phyloP scores from a whole-genome alignment of 2,797 vertebrate species.

The Acanthurus lineatus region DNA sequence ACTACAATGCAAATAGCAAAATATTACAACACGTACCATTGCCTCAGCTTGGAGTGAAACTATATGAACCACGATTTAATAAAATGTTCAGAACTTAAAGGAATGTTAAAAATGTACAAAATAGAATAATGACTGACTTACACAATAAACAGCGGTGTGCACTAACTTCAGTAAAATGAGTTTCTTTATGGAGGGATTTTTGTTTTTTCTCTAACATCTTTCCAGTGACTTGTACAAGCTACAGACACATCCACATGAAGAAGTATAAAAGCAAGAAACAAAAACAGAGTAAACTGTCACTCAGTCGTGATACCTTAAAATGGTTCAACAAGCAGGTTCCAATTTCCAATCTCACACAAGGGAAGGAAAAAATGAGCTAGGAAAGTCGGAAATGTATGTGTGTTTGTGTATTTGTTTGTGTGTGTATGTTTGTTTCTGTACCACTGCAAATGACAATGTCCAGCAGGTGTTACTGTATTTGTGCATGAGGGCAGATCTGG shows the following conservation, averaged over 20 bases:
- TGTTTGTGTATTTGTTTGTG: conserved; percentile 13
- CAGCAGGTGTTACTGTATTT: not conserved
- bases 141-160: conserved; percentile 36
- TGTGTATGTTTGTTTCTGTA: not conserved
- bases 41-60: conserved; percentile 6
- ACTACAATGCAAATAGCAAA: not conserved
- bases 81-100: conserved; percentile 50
- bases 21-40: conserved; percentile 5
- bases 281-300: conserved; percentile 31
- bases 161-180: conserved; percentile 37
- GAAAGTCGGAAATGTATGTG: conserved; percentile 13
- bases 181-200: conserved; percentile 46
- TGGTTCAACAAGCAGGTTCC: conserved; percentile 2
- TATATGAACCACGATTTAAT: conserved; percentile 37
- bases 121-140: conserved; percentile 20
- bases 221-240: conserved; percentile 71
- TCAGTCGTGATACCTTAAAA: conserved; percentile 47
- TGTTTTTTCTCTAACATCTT: conserved; percentile 43
- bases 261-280: conserved; percentile 40
- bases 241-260: conserved; percentile 44
- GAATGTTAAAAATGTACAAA: conserved; percentile 69
- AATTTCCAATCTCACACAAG: conserved; percentile 5
- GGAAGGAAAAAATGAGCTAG: not conserved
- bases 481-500: conserved; percentile 1
- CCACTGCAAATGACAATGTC: not conserved